These are phyloP conservation scores for Piscicola geometra DNA, from an alignment of 2,888 invertebrate species.

Conservation along the genomic window DNA sequence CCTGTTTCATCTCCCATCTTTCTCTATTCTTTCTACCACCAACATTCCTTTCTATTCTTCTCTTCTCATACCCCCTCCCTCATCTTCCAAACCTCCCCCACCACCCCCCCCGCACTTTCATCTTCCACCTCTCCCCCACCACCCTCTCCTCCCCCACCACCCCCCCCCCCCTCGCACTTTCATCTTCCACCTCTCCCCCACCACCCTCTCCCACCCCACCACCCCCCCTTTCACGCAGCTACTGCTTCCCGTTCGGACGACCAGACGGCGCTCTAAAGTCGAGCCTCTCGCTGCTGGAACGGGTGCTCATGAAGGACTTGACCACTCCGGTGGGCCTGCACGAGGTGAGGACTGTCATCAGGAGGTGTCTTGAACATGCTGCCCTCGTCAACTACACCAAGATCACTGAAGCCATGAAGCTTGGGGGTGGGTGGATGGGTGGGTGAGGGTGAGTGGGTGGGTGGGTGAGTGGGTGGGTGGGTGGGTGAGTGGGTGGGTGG, in stretches of 20 bases:
- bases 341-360: constrained; percentile 91
- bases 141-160: no score
- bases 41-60: no score
- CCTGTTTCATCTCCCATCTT: no score
- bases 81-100: no score
- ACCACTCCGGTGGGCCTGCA: constrained; percentile 91
- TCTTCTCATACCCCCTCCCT: no score
- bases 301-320: constrained; percentile 94
- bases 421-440: constrained; percentile 79
- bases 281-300: constrained; percentile 86
- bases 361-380: constrained; percentile 95
- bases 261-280: constrained; percentile 96
- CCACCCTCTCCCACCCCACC: no score
- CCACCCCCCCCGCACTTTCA: background rate
- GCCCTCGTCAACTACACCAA: constrained; percentile 94
- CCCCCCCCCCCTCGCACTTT: background rate
- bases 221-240: constrained; percentile 60
- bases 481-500: no score
- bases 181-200: no score
- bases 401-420: constrained; percentile 91
- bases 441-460: no score
- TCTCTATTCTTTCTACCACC: no score
- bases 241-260: constrained; percentile 95
- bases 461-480: no score
- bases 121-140: background rate